These are phyloP conservation scores for Muschampia plurimacula DNA, from an alignment of 2,888 invertebrate species.

Conservation along the genomic window DNA sequence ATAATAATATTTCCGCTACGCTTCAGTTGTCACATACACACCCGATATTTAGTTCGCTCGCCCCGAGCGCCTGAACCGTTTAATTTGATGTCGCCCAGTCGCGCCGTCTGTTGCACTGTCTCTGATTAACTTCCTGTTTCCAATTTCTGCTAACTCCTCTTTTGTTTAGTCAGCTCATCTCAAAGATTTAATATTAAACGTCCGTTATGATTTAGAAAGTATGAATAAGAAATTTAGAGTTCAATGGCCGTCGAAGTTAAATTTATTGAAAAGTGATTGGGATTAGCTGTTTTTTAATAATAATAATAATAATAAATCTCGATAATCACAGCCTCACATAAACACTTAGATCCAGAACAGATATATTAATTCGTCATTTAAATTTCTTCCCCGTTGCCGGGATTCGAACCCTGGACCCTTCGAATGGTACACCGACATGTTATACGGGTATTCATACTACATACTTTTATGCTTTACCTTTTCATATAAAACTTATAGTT, in stretches of 20 bases:
- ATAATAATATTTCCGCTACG: constrained; percentile 3
- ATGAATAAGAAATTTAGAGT: constrained; percentile 15
- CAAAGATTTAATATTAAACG: constrained; percentile 37
- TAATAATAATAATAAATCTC: too few relatives aligned
- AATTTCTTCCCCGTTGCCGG: too few relatives aligned
- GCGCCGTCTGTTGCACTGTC: constrained; percentile 66
- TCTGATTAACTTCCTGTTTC: constrained; percentile 80
- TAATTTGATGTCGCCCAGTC: constrained; percentile 65
- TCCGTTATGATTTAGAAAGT: constrained; percentile 30
- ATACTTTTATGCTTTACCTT: too few relatives aligned
- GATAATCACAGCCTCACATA: too few relatives aligned
- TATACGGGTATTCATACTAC: too few relatives aligned
- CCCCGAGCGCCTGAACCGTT: constrained; percentile 66
- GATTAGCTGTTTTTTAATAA: background rate
- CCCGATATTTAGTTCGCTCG: constrained; percentile 40
- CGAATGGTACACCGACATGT: too few relatives aligned
- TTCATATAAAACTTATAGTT: too few relatives aligned
- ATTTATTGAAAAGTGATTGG: background rate
- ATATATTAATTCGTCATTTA: too few relatives aligned
- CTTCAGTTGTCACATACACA: background rate
- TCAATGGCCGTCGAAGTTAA: background rate
- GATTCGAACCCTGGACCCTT: too few relatives aligned
- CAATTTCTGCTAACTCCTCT: constrained; percentile 75
- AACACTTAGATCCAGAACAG: too few relatives aligned
- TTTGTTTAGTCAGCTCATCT: constrained; percentile 55